Evolutionary conservation across 2,797 vertebrate genomes (phyloP).

Genomic region (Arctocebus calabarensis): DNA sequence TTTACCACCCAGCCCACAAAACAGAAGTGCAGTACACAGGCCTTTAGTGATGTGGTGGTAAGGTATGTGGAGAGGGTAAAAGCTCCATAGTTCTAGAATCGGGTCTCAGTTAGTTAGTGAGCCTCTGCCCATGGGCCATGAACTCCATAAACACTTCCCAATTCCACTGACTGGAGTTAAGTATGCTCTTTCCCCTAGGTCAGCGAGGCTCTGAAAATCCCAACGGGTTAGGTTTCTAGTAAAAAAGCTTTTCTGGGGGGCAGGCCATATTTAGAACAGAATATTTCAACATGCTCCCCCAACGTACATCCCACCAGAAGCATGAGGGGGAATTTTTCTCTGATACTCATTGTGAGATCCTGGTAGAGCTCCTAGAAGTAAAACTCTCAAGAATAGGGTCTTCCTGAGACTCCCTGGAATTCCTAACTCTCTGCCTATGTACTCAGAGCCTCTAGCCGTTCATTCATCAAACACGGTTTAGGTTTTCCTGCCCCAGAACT

Average conservation of each 20-base stretch:
- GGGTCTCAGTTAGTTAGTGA: neutral
- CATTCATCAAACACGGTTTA: neutral
- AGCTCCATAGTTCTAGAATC: neutral
- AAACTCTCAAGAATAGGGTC: neutral
- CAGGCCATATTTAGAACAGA: neutral
- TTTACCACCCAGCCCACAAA: neutral
- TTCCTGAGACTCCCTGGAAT: neutral
- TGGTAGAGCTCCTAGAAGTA: neutral
- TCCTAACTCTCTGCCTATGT: neutral
- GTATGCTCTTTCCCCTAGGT: neutral
- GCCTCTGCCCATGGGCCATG: neutral
- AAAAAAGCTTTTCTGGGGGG: neutral
- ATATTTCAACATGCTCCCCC: neutral
- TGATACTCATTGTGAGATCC: neutral
- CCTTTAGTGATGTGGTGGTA: neutral
- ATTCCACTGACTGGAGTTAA: neutral
- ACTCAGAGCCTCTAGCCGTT: neutral
- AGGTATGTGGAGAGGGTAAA: neutral
- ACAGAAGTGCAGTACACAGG: neutral
- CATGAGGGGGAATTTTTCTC: neutral
- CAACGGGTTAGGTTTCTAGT: neutral
- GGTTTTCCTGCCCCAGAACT: neutral
- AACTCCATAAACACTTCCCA: neutral
- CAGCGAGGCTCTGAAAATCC: neutral
- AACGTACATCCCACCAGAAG: neutral